Evolutionary conservation across 2,113 vertebrate species (phyloP).

Genomic region (Climacteris rufus): DNA sequence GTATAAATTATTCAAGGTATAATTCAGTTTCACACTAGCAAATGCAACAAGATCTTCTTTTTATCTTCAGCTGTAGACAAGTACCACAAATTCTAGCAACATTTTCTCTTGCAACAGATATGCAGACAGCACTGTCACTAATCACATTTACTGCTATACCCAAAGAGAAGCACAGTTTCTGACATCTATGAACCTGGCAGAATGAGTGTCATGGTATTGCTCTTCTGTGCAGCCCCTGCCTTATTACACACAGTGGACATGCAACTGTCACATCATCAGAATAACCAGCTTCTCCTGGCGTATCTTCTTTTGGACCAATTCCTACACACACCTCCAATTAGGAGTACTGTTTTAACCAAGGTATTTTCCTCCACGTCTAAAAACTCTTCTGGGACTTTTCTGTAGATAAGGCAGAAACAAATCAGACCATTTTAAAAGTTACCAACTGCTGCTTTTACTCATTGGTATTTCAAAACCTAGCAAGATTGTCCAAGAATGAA

Average conservation of each 20-base stretch:
- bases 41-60: background rate
- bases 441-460: background rate
- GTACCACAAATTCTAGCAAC: background rate
- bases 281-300: background rate
- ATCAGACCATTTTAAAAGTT: background rate
- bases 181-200: background rate
- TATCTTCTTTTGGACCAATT: background rate
- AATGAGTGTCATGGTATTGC: background rate
- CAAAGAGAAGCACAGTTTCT: background rate
- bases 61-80: background rate
- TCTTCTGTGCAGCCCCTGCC: background rate
- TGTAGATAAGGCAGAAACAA: background rate
- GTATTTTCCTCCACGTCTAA: background rate
- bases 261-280: background rate
- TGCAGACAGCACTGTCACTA: background rate
- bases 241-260: background rate
- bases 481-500: background rate
- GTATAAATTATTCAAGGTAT: constrained; percentile 15
- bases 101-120: background rate
- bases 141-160: background rate
- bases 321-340: background rate
- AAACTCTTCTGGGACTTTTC: background rate
- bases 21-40: constrained; percentile 11
- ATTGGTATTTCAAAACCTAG: background rate
- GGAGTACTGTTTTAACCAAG: background rate